Evolutionary conservation across 2,888 invertebrate genomes (phyloP).

Genomic region (Chalcosyrphus nemorum): DNA sequence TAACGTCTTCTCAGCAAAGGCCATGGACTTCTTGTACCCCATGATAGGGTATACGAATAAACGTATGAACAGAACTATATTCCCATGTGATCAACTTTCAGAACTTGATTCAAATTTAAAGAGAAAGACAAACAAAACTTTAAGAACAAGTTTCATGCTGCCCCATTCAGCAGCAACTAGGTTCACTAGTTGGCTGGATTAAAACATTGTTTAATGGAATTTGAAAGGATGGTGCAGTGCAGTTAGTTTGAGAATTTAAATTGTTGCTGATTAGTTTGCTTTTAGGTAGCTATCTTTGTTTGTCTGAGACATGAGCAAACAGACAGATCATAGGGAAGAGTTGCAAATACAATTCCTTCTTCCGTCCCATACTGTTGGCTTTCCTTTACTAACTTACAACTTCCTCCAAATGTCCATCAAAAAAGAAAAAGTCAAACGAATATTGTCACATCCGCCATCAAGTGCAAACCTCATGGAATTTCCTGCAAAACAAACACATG

Average conservation of each 20-base stretch:
- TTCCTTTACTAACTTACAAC: conserved; percentile 44
- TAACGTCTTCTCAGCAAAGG: no score
- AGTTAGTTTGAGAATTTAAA: conserved; percentile 40
- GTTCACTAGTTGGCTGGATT: conserved; percentile 35
- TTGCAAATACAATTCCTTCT: no score
- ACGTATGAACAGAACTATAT: conserved; percentile 42
- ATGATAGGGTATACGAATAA: not conserved
- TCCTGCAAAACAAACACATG: conserved; percentile 47
- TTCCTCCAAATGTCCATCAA: conserved; percentile 37
- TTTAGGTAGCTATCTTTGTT: conserved; percentile 23
- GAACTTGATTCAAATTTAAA: not conserved
- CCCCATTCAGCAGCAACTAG: not conserved
- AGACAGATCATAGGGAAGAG: not conserved
- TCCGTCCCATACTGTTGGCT: no score
- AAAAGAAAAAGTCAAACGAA: conserved; percentile 5
- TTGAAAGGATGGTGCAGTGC: conserved; percentile 26
- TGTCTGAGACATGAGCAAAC: not conserved
- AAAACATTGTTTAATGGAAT: conserved; percentile 39
- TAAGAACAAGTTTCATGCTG: not conserved
- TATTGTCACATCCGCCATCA: conserved; percentile 50
- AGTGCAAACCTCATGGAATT: conserved; percentile 41
- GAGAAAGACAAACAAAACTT: conserved; percentile 18
- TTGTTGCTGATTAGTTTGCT: conserved; percentile 48
- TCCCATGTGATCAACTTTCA: conserved; percentile 59
- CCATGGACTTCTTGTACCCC: no score